Base-by-base conservation (phyloP, 2,797 vertebrate species). In the Coccyzus lansbergi region DNA sequence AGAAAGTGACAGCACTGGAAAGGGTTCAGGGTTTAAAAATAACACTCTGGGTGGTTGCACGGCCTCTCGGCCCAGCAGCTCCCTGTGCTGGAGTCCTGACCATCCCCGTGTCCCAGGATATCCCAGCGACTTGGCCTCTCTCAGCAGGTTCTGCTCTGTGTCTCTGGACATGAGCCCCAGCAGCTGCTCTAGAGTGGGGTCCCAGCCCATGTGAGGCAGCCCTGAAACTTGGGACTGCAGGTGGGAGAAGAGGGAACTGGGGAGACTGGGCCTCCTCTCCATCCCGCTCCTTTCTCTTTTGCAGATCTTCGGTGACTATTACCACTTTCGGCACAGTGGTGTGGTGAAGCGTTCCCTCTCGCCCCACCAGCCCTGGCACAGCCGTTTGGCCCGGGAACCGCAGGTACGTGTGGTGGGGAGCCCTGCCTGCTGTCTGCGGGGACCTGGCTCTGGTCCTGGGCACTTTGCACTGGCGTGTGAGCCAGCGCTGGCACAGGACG, bases 321-420 rank as follows among this genome's bases (percentile, higher is more conserved):
- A 94, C 86, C 95, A 96, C 70, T 96, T 96, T 1, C 83, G 97
- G 94, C 99, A 99, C 97, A 97, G 96, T 9, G 97, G 95, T 0
- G 98, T 99, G 96, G 97, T 97, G 94, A 99, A 99, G 97, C 98
- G 99, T 90, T 99, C 99, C 33, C 97, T 99, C 94, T 98, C 98
- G 0, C 97, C 98, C 84, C 98, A 99, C 97, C 98, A 97, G 76
- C 96, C 93, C 87, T 97, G 98, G 95, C 98, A 99, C 75, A 96
- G 98, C 85, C 98, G 79, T 68, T 81, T 97, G 89, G 92, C 95
- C 82, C 86, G 95, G 76, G 96, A 96, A 3, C 96, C 91, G 0
- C 95, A 92, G 96, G 96, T 96, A 90, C 0, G 12, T 44, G 60
- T 2, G 0, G 52, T 3, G 5, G 18, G 21, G 24, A 22, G 9